Base-by-base conservation (phyloP, 2,797 vertebrate genomes). In the Nannoperca obscura region DNA sequence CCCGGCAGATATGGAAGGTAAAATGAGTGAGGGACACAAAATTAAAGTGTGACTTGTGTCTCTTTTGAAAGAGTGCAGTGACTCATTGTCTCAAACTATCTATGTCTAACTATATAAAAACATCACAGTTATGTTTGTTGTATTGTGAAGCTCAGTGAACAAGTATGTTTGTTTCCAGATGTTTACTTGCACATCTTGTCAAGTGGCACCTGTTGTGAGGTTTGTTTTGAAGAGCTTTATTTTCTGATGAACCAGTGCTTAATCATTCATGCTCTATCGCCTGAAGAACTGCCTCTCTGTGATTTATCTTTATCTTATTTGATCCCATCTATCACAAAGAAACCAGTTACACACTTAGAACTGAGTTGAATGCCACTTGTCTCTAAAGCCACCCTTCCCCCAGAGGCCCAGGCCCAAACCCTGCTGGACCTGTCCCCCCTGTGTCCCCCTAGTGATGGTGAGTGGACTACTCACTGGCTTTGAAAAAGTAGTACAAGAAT, bases 281-380 rank as follows among this genome's bases (percentile, higher is more conserved):
- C 50, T 32, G 17, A 55, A 64, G n/a, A 10, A 2, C 10, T 54
- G 32, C 15, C 42, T 42, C 61, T 1, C 15, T 71, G 38, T 47
- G 53, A 67, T 75, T 63, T 19, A 46, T 42, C 38, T 64, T 59
- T 69, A 46, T 42, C 38, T 64, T 59, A 64, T 76, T 69, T 64
- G 38, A 59, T 80, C 54, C 22, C 19, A 27, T 32, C 40, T 3
- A 50, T 71, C 40, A 62, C 36, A 55, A 42, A 32, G 30, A 32
- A 32, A 71, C 4, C 46, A 34, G 32, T 32, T 32, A 32, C 30
- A 3, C 30, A 32, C 30, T 32, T 32, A 32, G 30, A 32, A 32
- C 30, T 32, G 30, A 30, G 17, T 15, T 50, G 24, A 36, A 9
- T 36, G 44, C 38, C 14, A 14, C 44, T 50, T 27, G 54, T 34